Evolutionary conservation across 2,113 vertebrate species (phyloP), one percentile per base, ranked within the genome.

Genomic region (Atlantisia rogersi): DNA sequence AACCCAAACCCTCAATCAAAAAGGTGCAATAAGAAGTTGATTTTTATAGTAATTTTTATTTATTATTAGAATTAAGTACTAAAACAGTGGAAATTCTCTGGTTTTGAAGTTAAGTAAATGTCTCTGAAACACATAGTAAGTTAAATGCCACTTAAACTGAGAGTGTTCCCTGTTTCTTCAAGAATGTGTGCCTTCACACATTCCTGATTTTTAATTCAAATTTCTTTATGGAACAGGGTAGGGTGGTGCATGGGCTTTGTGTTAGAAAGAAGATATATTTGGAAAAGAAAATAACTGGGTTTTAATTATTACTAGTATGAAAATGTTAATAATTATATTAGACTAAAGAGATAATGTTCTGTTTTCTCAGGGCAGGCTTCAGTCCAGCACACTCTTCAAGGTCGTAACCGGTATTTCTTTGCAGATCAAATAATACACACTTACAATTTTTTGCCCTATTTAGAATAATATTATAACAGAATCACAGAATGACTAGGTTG

Each of bases 221-320:
- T 26, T 67, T 64, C 0, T 20, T 83, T 63, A 35, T 19, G 5
- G 28, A 70, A 32, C 6, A 48, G 26, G 20, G 60, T 19, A 67
- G 15, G 4, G 3, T 86, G 28, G 12, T 79, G 3, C 37, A 81
- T 17, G 5, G 9, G 1, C 17, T 64, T 55, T 82, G 5, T 46
- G 6, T 46, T 46, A 68, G 29, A 71, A 82, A 63, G 4, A 3
- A 55, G 2, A 1, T 10, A 1, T 35, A 28, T 74, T 44, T 70
- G 26, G 1, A 35, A 42, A 31, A 48, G 20, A 1, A 3, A 55
- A 11, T 11, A 63, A 12, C 2, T 15, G 3, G 2, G 46, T 75
- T 70, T 20, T 1, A 81, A 44, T 37, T 39, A 35, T 62, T 78
- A 21, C 3, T 44, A 18, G 42, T 62, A 5, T 78, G 15, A 70